Evolutionary conservation across 2,888 invertebrate genomes (phyloP).

Genomic region (Caenorhabditis macrosperma): DNA sequence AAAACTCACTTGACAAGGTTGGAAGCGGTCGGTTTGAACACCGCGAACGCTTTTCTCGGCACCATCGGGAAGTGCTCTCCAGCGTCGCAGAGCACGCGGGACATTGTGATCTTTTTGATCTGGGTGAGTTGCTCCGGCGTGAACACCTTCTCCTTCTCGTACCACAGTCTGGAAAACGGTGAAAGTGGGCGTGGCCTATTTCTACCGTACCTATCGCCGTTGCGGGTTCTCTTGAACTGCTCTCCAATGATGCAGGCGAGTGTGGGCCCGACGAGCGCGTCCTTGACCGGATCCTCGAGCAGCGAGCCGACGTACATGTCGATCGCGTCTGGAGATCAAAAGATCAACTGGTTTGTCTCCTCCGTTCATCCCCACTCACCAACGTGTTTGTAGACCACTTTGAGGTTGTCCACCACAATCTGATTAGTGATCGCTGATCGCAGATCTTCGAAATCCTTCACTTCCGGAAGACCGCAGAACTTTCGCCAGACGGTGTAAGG

Average conservation of each 20-base stretch:
- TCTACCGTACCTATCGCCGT: constrained; percentile 81
- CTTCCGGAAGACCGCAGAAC: constrained; percentile 85
- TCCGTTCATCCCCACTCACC: constrained; percentile 60
- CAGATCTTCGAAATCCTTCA: constrained; percentile 85
- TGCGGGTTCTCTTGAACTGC: constrained; percentile 82
- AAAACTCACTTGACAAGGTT: constrained; percentile 40
- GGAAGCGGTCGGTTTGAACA: constrained; percentile 62
- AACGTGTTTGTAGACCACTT: constrained; percentile 85
- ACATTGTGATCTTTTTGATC: constrained; percentile 88
- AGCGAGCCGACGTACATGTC: constrained; percentile 83
- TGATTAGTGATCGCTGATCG: constrained; percentile 87
- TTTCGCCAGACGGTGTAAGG: constrained; percentile 90
- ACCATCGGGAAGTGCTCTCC: constrained; percentile 71
- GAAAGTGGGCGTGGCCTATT: too few species aligned
- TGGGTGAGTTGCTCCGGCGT: constrained; percentile 90
- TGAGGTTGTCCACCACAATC: constrained; percentile 87
- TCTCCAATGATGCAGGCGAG: constrained; percentile 82
- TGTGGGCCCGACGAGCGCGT: constrained; percentile 82
- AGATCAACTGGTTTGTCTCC: neutral
- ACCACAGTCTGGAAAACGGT: constrained; percentile 87
- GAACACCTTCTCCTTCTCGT: constrained; percentile 91
- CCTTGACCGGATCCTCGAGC: constrained; percentile 81
- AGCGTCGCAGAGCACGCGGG: constrained; percentile 69
- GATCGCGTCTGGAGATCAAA: constrained; percentile 78
- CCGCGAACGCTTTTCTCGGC: constrained; percentile 73